Evolutionary conservation across 2,888 invertebrate species (phyloP), one percentile per base, ranked within the genome.

Genomic region (Osmoderma eremita): DNA sequence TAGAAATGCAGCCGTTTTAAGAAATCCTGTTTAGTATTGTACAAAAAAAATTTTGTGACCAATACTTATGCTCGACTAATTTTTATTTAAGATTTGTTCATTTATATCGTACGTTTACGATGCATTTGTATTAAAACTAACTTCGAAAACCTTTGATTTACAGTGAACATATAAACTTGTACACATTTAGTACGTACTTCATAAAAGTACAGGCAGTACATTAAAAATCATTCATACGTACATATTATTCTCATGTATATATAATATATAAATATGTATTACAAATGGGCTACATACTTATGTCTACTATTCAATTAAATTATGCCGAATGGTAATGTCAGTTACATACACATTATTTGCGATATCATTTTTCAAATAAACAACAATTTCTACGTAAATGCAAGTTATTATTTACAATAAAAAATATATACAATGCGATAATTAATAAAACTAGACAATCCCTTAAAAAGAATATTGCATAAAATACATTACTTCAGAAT

Each of bases 391-490:
- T 58, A 58, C 58, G 45, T 58, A 58, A 45, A 58, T 58, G 58
- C 58, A 58, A 45, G 58, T 58, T 58, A 58, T 58, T 58, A 58
- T 58, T 58, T 58, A 58, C 58, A 58, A 45, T 58, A 58, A 58
- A 58, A 30, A 58, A 42, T 58, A 58, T 58, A 58, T 58, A 58
- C 58, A 58, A 42, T 45, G 42, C 58, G 45, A 58, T 58, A 58
- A 56, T 56, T 56, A 56, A 58, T 41, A 58, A 42, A 58, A 58
- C 58, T 58, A 58, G 58, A 58, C 42, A 58, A 58, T 58, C 24
- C 58, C 42, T 58, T 58, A 58, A 58, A 30, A 58, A 42, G 58
- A 58, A 58, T 58, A 58, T 56, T 56, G 56, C 41, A 56, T 56
- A 56, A 56, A 56, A 56, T 58, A 58, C 58, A 45, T 58, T 45